phyloP scores from a whole-genome alignment of 2,888 invertebrate genomes.

The Hermaeophaga mercurialis region DNA sequence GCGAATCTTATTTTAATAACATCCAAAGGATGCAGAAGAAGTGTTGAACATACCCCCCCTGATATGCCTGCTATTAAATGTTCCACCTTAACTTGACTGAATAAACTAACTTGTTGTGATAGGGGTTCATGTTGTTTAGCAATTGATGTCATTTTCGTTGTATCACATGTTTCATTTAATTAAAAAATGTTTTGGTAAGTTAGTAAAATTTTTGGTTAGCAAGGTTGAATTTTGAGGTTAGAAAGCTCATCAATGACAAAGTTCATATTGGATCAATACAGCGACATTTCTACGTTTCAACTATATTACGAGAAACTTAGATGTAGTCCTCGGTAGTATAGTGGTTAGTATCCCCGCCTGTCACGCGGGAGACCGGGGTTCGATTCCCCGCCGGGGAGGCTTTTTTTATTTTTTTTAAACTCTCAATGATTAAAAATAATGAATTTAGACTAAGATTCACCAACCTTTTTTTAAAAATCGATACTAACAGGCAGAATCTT shows the following conservation, averaged over 20 bases:
- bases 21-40: slow-evolving; percentile 94
- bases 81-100: slow-evolving; percentile 82
- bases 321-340: slow-evolving; percentile 45
- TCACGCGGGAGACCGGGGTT: slow-evolving; percentile 46
- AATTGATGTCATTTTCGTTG: slow-evolving; percentile 24
- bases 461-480: too few relatives aligned
- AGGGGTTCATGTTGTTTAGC: slow-evolving; percentile 7
- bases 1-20: slow-evolving; percentile 98
- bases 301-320: neutral
- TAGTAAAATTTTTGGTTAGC: neutral
- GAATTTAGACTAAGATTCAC: too few relatives aligned
- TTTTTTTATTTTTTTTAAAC: slow-evolving; percentile 32
- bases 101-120: slow-evolving; percentile 27
- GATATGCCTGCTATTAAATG: slow-evolving; percentile 94
- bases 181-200: neutral
- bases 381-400: slow-evolving; percentile 46
- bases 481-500: too few relatives aligned
- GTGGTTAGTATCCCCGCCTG: slow-evolving; percentile 47
- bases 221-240: slow-evolving; percentile 14
- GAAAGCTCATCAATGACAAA: too few relatives aligned
- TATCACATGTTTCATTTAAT: neutral
- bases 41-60: slow-evolving; percentile 93
- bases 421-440: neutral
- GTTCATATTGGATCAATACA: too few relatives aligned
- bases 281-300: neutral